A percentile compares a stretch with the other conserved stretches of the same genome.
Evolutionary conservation across 2,797 vertebrate species (phyloP).

Genomic region (Philypnodon macrostomus): DNA sequence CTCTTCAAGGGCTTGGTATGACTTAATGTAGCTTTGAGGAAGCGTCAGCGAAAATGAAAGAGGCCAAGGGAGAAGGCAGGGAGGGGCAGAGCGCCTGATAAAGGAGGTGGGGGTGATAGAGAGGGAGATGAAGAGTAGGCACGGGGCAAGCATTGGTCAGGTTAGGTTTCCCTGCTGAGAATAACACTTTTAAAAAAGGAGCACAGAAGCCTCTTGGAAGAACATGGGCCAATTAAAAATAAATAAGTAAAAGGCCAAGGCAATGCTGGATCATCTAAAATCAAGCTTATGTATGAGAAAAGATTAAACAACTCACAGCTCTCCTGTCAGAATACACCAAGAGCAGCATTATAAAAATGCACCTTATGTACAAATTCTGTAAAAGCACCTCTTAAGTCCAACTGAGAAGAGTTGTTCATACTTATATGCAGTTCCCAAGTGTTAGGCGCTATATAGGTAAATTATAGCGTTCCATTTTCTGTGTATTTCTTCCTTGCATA

Average conservation of each 20-base stretch:
- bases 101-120: slow-evolving; percentile 16
- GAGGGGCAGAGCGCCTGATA: slow-evolving; percentile 34
- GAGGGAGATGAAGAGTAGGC: too few relatives aligned
- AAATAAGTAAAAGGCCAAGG: slow-evolving; percentile 47
- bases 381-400: slow-evolving; percentile 39
- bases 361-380: slow-evolving; percentile 50
- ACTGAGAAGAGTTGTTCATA: slow-evolving; percentile 15
- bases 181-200: slow-evolving; percentile 43
- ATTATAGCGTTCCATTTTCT: background rate
- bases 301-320: slow-evolving; percentile 56
- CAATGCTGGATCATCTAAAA: slow-evolving; percentile 70
- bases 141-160: slow-evolving; percentile 41
- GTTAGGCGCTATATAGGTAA: slow-evolving; percentile 9
- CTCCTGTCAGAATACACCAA: slow-evolving; percentile 58
- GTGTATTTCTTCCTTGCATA: slow-evolving; percentile 2
- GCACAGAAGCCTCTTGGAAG: slow-evolving; percentile 39
- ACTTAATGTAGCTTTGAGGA: slow-evolving; percentile 66
- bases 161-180: slow-evolving; percentile 51
- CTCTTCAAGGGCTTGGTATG: slow-evolving; percentile 67
- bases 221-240: slow-evolving; percentile 68
- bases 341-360: slow-evolving; percentile 56
- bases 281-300: slow-evolving; percentile 48
- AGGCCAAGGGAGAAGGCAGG: slow-evolving; percentile 27
- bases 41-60: slow-evolving; percentile 57
- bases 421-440: slow-evolving; percentile 6